These are phyloP conservation scores for Pontoporia blainvillei DNA, from an alignment of 2,113 vertebrate genomes.

Conservation along the genomic window DNA sequence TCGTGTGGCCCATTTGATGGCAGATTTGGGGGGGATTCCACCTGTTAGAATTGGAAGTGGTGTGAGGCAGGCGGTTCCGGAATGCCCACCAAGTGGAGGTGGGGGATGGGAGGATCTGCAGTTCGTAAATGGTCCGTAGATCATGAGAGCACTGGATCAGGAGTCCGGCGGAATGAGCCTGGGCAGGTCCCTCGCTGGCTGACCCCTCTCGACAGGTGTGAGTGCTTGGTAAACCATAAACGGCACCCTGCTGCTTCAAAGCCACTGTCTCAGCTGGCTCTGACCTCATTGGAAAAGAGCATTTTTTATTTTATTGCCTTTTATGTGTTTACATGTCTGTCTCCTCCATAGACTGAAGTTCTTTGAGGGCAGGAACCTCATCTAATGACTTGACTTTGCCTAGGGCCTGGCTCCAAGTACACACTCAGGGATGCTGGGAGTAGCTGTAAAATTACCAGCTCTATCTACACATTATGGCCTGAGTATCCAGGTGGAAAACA, in stretches of 20 bases:
- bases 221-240: constrained; percentile 12
- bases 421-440: neutral
- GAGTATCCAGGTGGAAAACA: neutral
- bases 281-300: neutral
- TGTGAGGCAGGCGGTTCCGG: neutral
- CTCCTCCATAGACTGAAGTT: constrained; percentile 5
- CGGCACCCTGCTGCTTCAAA: neutral
- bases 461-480: neutral
- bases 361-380: constrained; percentile 19
- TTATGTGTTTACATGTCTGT: neutral
- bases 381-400: neutral
- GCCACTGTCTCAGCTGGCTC: neutral
- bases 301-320: constrained; percentile 29
- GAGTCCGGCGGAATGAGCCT: neutral
- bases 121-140: neutral
- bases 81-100: neutral
- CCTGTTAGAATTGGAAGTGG: neutral
- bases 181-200: neutral
- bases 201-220: neutral
- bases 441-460: neutral
- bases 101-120: neutral
- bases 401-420: neutral
- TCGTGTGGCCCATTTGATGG: neutral
- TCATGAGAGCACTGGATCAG: neutral
- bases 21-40: neutral